These are phyloP conservation scores for Drosophila macrothrix DNA, from an alignment of 2,888 invertebrate species.

Conservation along the genomic window DNA sequence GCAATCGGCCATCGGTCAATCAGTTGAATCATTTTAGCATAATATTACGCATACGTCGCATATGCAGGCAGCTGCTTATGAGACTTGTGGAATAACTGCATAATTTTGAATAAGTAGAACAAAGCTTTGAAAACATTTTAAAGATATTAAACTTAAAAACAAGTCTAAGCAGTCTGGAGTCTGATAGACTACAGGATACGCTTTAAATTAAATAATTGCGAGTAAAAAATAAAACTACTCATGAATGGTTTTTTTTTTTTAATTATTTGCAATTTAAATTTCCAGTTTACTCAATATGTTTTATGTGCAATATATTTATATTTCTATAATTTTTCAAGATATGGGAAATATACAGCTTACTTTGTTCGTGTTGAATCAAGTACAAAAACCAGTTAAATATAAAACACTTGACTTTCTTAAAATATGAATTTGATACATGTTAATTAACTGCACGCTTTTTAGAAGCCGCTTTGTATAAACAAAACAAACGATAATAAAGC, in stretches of 20 bases:
- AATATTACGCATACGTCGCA: conserved; percentile 57
- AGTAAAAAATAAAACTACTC: background rate
- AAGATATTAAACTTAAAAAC: conserved; percentile 8
- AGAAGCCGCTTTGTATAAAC: background rate
- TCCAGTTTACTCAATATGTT: background rate
- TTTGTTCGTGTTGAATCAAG: background rate
- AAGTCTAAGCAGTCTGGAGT: background rate
- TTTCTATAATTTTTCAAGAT: background rate
- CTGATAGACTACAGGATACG: background rate
- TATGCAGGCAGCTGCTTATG: conserved; percentile 24
- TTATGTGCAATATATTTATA: background rate
- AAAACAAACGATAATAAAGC: background rate
- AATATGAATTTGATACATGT: conserved; percentile 15
- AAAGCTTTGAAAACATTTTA: conserved; percentile 12
- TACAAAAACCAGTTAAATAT: background rate
- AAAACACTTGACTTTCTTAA: background rate
- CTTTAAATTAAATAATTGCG: background rate
- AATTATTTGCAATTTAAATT: background rate
- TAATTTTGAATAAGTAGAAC: conserved; percentile 31
- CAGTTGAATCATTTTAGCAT: conserved; percentile 25
- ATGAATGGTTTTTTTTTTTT: background rate
- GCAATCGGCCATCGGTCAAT: conserved; percentile 34
- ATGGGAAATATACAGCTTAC: background rate
- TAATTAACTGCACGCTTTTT: conserved; percentile 16
- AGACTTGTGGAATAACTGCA: conserved; percentile 23